Conservation (phyloP, 1,140 invertebrate species). For the Brachionus plicatilis region DNA sequence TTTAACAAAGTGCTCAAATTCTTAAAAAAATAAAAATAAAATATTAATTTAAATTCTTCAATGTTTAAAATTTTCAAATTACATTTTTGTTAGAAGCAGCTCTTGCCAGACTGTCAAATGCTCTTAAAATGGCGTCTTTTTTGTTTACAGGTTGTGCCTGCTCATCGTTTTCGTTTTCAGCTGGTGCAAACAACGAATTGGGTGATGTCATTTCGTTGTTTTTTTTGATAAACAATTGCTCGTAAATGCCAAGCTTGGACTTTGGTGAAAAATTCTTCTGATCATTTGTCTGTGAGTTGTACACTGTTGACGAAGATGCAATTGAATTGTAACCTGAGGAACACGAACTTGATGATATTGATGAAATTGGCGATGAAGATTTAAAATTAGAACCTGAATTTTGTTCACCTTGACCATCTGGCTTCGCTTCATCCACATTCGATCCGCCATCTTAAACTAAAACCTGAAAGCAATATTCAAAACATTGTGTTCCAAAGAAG, state of each 20-base stretch:
- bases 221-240: constrained; percentile 23
- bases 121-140: constrained; percentile 34
- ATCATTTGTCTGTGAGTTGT: not conserved
- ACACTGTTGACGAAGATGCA: not conserved
- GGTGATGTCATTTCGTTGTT: not conserved
- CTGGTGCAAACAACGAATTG: not conserved
- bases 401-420: not conserved
- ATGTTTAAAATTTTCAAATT: not conserved
- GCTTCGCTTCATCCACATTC: not conserved
- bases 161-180: not conserved
- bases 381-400: constrained; percentile 19
- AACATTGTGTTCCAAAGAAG: not conserved
- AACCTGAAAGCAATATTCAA: not conserved
- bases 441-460: not conserved
- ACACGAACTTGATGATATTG: constrained; percentile 20
- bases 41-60: not conserved
- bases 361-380: constrained; percentile 32
- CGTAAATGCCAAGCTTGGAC: constrained; percentile 4
- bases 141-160: constrained; percentile 1
- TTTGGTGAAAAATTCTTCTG: constrained; percentile 17
- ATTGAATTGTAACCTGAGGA: constrained; percentile 23
- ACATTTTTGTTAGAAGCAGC: constrained; percentile 34
- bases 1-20: not conserved
- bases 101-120: constrained; percentile 32
- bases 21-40: not conserved